Conservation (phyloP, 2,797 vertebrate genomes). For the Platalea minor region DNA sequence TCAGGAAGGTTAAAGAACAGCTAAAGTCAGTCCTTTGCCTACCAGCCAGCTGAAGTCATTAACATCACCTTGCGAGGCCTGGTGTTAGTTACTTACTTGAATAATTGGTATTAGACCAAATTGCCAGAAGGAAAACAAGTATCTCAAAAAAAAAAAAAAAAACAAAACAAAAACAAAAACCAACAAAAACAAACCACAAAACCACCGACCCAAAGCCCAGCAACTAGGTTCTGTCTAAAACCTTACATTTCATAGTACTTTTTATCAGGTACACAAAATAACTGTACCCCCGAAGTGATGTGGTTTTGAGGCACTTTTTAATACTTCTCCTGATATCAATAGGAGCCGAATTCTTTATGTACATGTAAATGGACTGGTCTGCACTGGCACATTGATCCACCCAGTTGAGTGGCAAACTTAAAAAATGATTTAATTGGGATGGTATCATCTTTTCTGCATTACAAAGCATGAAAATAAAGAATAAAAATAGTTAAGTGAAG, state of each 20-base stretch:
- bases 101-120: not conserved
- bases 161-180: no score
- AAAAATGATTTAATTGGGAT: not conserved
- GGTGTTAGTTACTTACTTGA: not conserved
- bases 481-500: not conserved
- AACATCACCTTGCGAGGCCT: not conserved
- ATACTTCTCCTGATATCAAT: not conserved
- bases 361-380: not conserved
- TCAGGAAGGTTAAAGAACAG: not conserved
- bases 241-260: not conserved
- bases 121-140: not conserved
- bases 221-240: not conserved
- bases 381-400: not conserved
- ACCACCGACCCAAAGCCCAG: not conserved
- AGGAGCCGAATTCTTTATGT: not conserved
- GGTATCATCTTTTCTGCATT: not conserved
- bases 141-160: not conserved
- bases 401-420: not conserved
- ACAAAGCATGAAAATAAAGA: not conserved
- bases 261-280: not conserved
- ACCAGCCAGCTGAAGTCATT: not conserved
- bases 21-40: not conserved
- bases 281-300: not conserved
- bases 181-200: not conserved
- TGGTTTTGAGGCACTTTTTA: not conserved